These are phyloP conservation scores for Bufotes viridis DNA, from an alignment of 2,797 vertebrate species.

Conservation along the genomic window DNA sequence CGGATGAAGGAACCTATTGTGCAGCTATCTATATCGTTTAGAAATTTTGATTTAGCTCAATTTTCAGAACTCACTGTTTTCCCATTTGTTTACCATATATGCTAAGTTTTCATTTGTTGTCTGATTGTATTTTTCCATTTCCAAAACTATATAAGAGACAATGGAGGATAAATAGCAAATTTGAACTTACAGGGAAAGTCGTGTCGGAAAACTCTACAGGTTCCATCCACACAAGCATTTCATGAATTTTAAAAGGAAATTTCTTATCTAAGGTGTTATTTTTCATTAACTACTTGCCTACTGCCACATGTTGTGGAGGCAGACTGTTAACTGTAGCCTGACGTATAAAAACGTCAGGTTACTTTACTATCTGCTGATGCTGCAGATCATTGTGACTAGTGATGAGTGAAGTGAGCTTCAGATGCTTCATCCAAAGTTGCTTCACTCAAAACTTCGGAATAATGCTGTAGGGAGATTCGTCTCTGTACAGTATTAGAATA, in stretches of 20 bases:
- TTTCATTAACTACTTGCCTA: not conserved
- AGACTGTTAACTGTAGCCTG: too few species aligned
- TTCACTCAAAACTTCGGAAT: too few species aligned
- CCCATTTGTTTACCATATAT: slow-evolving; percentile 23
- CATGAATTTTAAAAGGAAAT: not conserved
- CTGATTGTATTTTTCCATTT: slow-evolving; percentile 10
- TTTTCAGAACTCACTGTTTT: slow-evolving; percentile 33
- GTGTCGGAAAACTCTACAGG: not conserved
- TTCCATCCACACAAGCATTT: not conserved
- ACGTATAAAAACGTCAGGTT: too few species aligned
- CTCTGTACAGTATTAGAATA: too few species aligned
- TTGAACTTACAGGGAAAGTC: not conserved
- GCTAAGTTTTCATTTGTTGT: not conserved
- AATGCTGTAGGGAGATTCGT: too few species aligned
- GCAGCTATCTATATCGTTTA: slow-evolving; percentile 38
- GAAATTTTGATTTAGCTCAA: slow-evolving; percentile 39
- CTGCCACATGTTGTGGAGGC: too few species aligned
- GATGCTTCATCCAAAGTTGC: too few species aligned
- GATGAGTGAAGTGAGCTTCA: too few species aligned
- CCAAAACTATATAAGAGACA: slow-evolving; percentile 7
- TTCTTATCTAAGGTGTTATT: not conserved
- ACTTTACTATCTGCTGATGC: too few species aligned
- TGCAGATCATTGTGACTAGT: too few species aligned
- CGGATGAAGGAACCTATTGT: slow-evolving; percentile 42
- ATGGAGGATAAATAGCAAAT: not conserved